Evolutionary conservation across 53 echinoderm and acorn worm genomes (phyloP).

Genomic region (Henricia sp.): DNA sequence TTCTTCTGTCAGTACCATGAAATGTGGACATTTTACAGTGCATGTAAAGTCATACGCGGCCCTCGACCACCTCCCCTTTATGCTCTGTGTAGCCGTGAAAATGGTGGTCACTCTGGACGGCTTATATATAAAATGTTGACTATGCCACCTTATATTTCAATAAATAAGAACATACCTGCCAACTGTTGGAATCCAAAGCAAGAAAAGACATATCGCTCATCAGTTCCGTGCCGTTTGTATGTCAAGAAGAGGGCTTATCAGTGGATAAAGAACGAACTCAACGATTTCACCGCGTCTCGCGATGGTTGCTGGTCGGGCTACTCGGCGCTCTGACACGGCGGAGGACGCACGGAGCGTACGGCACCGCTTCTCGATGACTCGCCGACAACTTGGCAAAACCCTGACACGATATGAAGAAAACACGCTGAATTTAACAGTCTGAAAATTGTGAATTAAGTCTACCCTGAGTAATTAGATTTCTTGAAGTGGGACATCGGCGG

Average conservation of each 20-base stretch:
- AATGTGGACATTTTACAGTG: no score
- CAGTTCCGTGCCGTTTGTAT: constrained; percentile 11
- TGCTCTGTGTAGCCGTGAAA: no score
- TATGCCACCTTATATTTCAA: background rate
- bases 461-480: background rate
- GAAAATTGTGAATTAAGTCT: constrained; percentile 25
- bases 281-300: constrained; percentile 16
- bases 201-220: constrained; percentile 66
- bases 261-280: background rate
- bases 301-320: background rate
- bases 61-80: no score
- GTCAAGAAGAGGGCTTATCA: constrained; percentile 4
- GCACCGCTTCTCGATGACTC: constrained; percentile 20
- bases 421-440: background rate
- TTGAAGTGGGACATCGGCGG: background rate
- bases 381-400: constrained; percentile 33
- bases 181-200: constrained; percentile 65
- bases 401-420: background rate
- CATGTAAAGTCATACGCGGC: no score
- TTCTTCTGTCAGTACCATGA: no score
- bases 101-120: no score
- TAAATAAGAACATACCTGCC: constrained; percentile 49
- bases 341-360: no score
- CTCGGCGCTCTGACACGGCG: constrained; percentile 36
- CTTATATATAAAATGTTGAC: no score